Base-by-base conservation (phyloP, 2,888 invertebrate species). In the Drosophila macrospina region DNA sequence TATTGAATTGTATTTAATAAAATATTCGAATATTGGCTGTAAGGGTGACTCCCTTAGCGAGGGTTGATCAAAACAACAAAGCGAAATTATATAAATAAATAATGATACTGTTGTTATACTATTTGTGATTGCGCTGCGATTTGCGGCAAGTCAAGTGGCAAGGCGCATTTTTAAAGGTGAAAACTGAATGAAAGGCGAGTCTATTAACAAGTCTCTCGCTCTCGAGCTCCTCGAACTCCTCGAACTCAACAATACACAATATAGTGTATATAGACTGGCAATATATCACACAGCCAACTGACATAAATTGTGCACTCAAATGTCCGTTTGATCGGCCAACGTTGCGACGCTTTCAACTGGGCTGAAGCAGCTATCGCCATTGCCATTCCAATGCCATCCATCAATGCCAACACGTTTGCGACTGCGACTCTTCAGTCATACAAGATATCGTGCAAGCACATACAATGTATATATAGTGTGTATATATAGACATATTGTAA, bases 1-100 rank as follows among this genome's bases (percentile, higher is more conserved):
- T 81, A 87, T 86, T 85, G 85, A 87, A 86, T 86, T 87, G 77
- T 86, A 81, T 80, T 86, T 86, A 86, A 87, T 86, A 86, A 75
- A 79, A 86, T 83, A 83, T 85, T 63, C 65, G 74, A 54, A 62
- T 48, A 48, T 52, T 69, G 24, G 62, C 70, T 45, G 62, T 50
- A 55, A 73, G 78, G 78, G 72, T 69, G 37, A 34, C 32, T 32
- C 44, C 32, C 42, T n/a, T 15, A 37, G 7, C 56, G 70, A 80
- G 78, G 84, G 81, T 86, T 59, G 76, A 24, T 44, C 67, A 37
- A 16, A 69, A 69, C 45, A 56, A 64, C 56, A 69, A 48, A 39
- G 42, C 34, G 50, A 69, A 56, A 70, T 66, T 66, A 64, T 69
- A 78, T 85, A 82, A 82, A 87, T 87, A 85, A 82, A 76, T 85